Percentiles rank a stretch among this genome's conserved stretches.
These are phyloP conservation scores for Lamprologus sp. DNA, from an alignment of 2,113 vertebrate species.

Conservation along the genomic window DNA sequence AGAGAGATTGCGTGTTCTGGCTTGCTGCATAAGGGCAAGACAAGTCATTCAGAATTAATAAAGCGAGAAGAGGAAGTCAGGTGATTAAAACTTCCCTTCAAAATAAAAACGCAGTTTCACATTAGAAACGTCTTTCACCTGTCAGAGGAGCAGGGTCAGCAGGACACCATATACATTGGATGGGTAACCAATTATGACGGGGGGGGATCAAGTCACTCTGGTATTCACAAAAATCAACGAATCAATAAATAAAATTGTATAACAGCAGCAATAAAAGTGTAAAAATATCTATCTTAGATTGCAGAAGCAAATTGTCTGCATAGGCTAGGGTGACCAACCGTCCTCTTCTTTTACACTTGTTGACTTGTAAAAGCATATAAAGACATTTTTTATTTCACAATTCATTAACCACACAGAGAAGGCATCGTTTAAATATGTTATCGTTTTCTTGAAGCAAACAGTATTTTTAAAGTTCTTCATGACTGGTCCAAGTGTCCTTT, in stretches of 20 bases:
- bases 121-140: neutral
- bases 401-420: neutral
- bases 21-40: neutral
- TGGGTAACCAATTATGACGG: neutral
- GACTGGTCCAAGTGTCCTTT: neutral
- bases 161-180: neutral
- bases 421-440: neutral
- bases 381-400: neutral
- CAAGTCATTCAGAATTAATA: neutral
- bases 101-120: neutral
- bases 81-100: neutral
- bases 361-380: neutral
- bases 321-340: rapidly evolving
- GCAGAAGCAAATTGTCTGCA: neutral
- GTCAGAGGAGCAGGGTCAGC: neutral
- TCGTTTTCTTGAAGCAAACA: neutral
- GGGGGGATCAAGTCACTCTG: neutral
- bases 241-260: neutral
- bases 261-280: neutral
- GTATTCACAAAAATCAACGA: neutral
- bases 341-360: neutral
- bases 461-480: neutral
- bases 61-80: neutral
- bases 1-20: constrained; percentile 12
- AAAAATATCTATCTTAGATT: neutral